These are phyloP conservation scores for Myotis brandtii DNA, from an alignment of 2,113 vertebrate species.

Conservation along the genomic window DNA sequence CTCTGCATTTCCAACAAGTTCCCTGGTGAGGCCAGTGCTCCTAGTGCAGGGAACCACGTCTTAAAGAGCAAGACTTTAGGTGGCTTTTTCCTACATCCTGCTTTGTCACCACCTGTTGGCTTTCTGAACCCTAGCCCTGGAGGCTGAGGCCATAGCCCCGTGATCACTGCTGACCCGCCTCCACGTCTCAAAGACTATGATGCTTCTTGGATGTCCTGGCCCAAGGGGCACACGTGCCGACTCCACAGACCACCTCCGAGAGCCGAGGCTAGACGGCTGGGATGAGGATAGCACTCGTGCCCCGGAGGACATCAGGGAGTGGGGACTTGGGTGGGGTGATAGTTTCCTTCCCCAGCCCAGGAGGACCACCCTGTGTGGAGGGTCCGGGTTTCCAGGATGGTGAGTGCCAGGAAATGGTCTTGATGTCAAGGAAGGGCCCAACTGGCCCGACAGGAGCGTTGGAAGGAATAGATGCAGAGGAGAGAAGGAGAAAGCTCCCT, in stretches of 20 bases:
- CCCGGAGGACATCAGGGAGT: fast-evolving
- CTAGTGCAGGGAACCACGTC: not conserved
- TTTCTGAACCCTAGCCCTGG: not conserved
- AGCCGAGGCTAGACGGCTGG: not conserved
- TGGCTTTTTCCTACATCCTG: not conserved
- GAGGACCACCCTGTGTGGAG: not conserved
- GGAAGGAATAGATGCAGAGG: not conserved
- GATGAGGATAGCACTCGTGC: fast-evolving
- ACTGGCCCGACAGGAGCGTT: not conserved
- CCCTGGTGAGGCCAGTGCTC: not conserved
- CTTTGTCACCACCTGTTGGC: fast-evolving
- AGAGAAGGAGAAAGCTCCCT: not conserved
- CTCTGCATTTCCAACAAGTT: not conserved
- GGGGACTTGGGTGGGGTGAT: not conserved
- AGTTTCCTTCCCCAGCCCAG: not conserved
- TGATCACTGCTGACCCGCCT: fast-evolving
- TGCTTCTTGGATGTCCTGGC: not conserved
- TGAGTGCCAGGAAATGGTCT: not conserved
- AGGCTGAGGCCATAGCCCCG: no score
- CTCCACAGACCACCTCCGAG: not conserved
- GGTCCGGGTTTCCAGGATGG: not conserved
- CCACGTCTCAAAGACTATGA: not conserved
- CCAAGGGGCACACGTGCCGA: not conserved
- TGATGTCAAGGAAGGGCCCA: not conserved
- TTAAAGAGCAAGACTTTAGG: not conserved